These are phyloP conservation scores for Mallateleia sp. DNA, from an alignment of 2,888 invertebrate genomes.

Conservation along the genomic window DNA sequence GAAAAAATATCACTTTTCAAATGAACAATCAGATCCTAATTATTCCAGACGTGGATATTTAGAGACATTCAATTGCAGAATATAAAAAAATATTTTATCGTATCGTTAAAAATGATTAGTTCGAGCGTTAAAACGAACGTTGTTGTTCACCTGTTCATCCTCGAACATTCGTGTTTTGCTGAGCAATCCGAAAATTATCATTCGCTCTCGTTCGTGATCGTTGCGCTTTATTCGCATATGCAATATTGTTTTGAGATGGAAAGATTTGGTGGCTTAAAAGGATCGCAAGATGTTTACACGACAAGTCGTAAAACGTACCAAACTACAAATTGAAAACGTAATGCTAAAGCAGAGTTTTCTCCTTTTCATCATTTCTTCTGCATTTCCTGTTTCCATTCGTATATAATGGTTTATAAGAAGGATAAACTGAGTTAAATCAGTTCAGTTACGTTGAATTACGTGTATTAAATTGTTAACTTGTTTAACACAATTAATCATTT, in stretches of 20 bases:
- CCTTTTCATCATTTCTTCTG: conserved; percentile 5
- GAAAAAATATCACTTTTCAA: too few relatives aligned
- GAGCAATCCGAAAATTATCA: background rate
- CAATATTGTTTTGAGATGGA: conserved; percentile 29
- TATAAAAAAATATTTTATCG: too few relatives aligned
- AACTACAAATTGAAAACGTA: conserved; percentile 42
- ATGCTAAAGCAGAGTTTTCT: background rate
- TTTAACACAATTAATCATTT: too few relatives aligned
- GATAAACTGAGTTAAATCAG: too few relatives aligned
- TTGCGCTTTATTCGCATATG: conserved; percentile 10
- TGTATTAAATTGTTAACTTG: too few relatives aligned
- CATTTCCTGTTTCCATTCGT: background rate
- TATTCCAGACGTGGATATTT: too few relatives aligned
- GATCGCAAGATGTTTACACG: conserved; percentile 12
- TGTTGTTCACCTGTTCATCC: background rate
- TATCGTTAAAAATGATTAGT: too few relatives aligned
- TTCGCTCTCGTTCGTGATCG: background rate
- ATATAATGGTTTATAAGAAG: too few relatives aligned
- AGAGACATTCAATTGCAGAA: too few relatives aligned
- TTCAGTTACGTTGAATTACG: too few relatives aligned
- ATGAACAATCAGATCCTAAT: too few relatives aligned
- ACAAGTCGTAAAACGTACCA: conserved; percentile 26
- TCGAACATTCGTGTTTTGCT: background rate
- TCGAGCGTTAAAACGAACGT: background rate
- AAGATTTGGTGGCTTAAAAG: conserved; percentile 10